Evolutionary conservation across 2,888 invertebrate genomes (phyloP).

Genomic region (Rosalia funebris): DNA sequence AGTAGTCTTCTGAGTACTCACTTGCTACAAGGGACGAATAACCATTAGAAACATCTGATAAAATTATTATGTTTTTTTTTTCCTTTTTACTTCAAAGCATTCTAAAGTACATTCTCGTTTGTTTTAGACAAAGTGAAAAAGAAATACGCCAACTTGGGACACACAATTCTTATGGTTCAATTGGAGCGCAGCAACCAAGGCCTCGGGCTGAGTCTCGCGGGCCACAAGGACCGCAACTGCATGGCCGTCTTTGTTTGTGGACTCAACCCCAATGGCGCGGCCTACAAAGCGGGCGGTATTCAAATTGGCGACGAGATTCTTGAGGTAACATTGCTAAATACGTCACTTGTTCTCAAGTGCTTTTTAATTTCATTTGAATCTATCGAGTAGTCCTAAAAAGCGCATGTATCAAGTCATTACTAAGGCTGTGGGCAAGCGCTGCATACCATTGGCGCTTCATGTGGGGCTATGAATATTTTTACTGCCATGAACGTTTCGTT

Average conservation of each 20-base stretch:
- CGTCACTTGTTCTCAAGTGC: too few relatives aligned
- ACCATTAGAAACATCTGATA: too few relatives aligned
- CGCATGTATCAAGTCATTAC: too few relatives aligned
- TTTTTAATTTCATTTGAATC: too few relatives aligned
- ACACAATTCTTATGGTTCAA: slow-evolving; percentile 77
- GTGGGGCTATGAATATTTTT: too few relatives aligned
- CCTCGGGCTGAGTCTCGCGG: slow-evolving; percentile 92
- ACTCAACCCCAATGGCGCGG: slow-evolving; percentile 88
- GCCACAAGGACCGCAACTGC: slow-evolving; percentile 90
- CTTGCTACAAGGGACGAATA: too few relatives aligned
- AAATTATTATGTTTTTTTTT: too few relatives aligned
- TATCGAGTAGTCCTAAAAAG: too few relatives aligned
- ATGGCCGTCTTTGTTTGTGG: slow-evolving; percentile 98
- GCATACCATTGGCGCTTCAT: too few relatives aligned
- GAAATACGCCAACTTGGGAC: slow-evolving; percentile 86
- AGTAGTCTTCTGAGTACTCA: too few relatives aligned
- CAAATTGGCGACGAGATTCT: slow-evolving; percentile 94
- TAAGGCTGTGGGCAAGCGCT: too few relatives aligned
- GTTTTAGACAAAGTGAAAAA: slow-evolving; percentile 89
- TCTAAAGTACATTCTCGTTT: slow-evolving; percentile 23
- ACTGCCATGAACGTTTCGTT: too few relatives aligned
- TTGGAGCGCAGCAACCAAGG: slow-evolving; percentile 80
- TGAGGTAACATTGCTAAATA: slow-evolving; percentile 72
- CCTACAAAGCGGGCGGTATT: slow-evolving; percentile 78
- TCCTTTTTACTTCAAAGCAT: not conserved